Evolutionary conservation across 2,888 invertebrate genomes (phyloP).

Genomic region (Orthonychiurus folsomi): DNA sequence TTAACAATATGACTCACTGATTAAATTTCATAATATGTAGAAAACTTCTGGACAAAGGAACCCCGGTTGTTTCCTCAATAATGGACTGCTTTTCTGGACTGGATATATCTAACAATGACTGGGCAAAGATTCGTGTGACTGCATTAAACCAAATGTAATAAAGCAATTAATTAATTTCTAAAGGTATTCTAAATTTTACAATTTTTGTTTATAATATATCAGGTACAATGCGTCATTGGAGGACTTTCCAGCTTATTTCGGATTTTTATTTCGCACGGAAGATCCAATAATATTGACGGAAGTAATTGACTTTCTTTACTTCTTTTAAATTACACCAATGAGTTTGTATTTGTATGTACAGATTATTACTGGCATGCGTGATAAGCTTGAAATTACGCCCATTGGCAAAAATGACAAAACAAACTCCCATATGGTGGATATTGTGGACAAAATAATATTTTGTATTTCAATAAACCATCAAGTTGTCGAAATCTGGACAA

Average conservation of each 20-base stretch:
- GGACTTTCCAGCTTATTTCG: constrained; percentile 27
- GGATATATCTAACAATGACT: constrained; percentile 19
- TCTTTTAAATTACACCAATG: too few relatives aligned
- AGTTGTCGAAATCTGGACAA: constrained; percentile 16
- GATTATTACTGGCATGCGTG: constrained; percentile 22
- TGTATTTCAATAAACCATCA: constrained; percentile 9
- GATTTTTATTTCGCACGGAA: constrained; percentile 23
- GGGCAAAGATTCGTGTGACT: constrained; percentile 16
- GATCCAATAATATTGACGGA: constrained; percentile 10
- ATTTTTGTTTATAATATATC: too few relatives aligned
- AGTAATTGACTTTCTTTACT: constrained; percentile 16
- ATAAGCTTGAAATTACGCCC: constrained; percentile 22
- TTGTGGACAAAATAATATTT: constrained; percentile 21
- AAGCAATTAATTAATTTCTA: too few relatives aligned
- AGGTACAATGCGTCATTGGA: constrained; percentile 17
- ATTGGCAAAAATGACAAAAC: constrained; percentile 8
- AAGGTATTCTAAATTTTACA: too few relatives aligned
- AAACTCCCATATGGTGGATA: constrained; percentile 21
- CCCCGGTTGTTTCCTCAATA: constrained; percentile 3
- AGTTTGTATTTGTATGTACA: constrained; percentile 4
- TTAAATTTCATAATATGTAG: too few relatives aligned
- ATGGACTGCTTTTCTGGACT: constrained; percentile 17
- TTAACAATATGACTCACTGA: too few relatives aligned
- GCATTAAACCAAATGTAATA: constrained; percentile 29
- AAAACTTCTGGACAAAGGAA: constrained; percentile 16